Conservation (phyloP, 2,113 vertebrate species). For the Rhodinocichla rosea region DNA sequence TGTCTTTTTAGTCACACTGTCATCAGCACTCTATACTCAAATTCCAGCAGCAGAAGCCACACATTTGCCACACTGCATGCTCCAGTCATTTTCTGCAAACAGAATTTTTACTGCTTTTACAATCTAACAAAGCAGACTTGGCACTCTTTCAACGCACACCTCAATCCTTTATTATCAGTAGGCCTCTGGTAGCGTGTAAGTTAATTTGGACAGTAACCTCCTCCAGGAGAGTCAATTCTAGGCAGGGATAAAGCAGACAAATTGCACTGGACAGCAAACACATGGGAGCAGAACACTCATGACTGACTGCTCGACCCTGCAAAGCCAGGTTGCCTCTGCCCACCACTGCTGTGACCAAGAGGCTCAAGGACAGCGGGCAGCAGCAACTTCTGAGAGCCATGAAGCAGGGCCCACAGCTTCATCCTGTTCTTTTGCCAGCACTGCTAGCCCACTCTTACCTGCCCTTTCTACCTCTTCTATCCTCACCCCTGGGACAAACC, state of each 20-base stretch:
- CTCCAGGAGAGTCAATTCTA: not conserved
- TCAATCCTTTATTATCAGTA: not conserved
- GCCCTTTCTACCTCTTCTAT: not conserved
- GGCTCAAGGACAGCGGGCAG: not conserved
- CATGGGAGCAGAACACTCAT: not conserved
- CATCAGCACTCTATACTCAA: not conserved
- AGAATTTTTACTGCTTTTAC: not conserved
- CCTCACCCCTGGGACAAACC: not conserved
- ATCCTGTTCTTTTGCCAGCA: not conserved
- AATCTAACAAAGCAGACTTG: not conserved
- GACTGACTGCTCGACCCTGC: not conserved
- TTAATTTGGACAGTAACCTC: not conserved
- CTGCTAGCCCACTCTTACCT: not conserved
- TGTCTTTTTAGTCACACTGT: not conserved
- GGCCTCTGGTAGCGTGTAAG: not conserved
- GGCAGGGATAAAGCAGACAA: not conserved
- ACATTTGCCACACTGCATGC: not conserved
- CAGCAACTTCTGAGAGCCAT: not conserved
- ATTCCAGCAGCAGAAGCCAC: not conserved
- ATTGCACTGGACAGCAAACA: not conserved
- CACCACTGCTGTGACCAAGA: not conserved
- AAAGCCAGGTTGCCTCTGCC: not conserved
- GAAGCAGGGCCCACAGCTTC: not conserved
- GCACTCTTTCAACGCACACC: not conserved
- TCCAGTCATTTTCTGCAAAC: not conserved